Conservation (phyloP, 2,888 invertebrate genomes). For the Rosalia funebris region DNA sequence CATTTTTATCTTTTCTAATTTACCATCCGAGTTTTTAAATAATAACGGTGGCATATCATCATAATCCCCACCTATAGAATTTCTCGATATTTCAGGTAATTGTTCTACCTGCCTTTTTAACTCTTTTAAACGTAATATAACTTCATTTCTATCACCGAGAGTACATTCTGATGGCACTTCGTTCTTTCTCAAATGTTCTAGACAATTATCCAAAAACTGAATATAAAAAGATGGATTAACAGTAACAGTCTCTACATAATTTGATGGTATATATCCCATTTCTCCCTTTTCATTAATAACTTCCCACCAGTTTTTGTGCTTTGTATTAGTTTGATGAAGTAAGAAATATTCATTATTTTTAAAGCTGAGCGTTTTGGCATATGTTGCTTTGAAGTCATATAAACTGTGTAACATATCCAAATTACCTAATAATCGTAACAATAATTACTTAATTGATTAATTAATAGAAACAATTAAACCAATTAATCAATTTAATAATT, state of each 20-base stretch:
- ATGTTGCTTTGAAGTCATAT: slow-evolving; percentile 86
- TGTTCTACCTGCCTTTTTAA: slow-evolving; percentile 72
- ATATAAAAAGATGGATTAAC: slow-evolving; percentile 78
- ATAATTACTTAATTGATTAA: slow-evolving; percentile 10
- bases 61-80: slow-evolving; percentile 52
- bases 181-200: slow-evolving; percentile 63
- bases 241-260: slow-evolving; percentile 83
- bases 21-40: slow-evolving; percentile 58
- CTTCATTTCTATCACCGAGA: slow-evolving; percentile 70
- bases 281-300: slow-evolving; percentile 84
- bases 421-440: slow-evolving; percentile 73
- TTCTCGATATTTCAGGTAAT: slow-evolving; percentile 53
- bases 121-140: slow-evolving; percentile 71
- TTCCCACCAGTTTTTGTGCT: slow-evolving; percentile 90
- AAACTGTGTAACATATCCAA: slow-evolving; percentile 85
- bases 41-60: slow-evolving; percentile 54
- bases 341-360: slow-evolving; percentile 83
- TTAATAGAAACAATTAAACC: background rate
- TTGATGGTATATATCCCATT: slow-evolving; percentile 87
- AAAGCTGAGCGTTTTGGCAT: slow-evolving; percentile 85
- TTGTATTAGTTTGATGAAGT: slow-evolving; percentile 80
- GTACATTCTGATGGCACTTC: slow-evolving; percentile 51
- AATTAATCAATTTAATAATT: background rate
- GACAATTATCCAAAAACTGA: slow-evolving; percentile 77
- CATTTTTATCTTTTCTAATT: slow-evolving; percentile 51